A percentile compares a stretch with the other conserved stretches of the same genome.
Conservation (phyloP, 2,888 invertebrate species). For the Ernsta delagoae region DNA sequence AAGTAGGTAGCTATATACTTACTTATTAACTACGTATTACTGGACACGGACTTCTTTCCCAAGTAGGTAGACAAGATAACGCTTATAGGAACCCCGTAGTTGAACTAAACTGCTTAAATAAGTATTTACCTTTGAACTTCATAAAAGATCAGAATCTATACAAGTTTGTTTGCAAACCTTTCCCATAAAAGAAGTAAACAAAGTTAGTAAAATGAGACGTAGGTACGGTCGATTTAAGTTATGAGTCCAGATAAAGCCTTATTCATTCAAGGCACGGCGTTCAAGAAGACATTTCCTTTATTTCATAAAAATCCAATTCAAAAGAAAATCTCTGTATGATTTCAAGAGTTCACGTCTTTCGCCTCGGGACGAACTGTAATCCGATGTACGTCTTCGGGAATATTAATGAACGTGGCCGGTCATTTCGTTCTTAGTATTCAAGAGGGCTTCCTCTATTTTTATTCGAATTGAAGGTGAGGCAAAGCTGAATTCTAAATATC, state of each 20-base stretch:
- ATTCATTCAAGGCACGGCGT: conserved; percentile 26
- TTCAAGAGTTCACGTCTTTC: conserved; percentile 51
- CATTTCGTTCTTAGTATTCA: conserved; percentile 42
- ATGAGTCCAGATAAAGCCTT: conserved; percentile 13
- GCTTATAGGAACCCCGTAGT: no score
- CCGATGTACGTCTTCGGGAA: conserved; percentile 40
- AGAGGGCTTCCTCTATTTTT: conserved; percentile 39
- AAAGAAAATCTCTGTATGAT: conserved; percentile 49
- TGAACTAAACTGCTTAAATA: no score
- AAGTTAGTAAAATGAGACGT: background rate
- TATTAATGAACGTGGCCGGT: conserved; percentile 41
- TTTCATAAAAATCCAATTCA: conserved; percentile 52
- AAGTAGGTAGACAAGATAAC: no score
- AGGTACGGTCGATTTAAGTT: background rate
- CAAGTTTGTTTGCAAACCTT: no score
- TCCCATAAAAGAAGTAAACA: no score
- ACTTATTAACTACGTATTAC: no score
- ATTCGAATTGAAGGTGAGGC: conserved; percentile 45
- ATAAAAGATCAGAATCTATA: no score
- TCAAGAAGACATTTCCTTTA: conserved; percentile 36
- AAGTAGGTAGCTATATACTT: no score
- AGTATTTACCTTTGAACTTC: no score
- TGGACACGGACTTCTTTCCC: no score
- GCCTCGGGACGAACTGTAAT: conserved; percentile 39
- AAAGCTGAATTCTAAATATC: conserved; percentile 51